phyloP scores from a whole-genome alignment of 2,797 vertebrate species.

The Hydrocynus forskahlii region DNA sequence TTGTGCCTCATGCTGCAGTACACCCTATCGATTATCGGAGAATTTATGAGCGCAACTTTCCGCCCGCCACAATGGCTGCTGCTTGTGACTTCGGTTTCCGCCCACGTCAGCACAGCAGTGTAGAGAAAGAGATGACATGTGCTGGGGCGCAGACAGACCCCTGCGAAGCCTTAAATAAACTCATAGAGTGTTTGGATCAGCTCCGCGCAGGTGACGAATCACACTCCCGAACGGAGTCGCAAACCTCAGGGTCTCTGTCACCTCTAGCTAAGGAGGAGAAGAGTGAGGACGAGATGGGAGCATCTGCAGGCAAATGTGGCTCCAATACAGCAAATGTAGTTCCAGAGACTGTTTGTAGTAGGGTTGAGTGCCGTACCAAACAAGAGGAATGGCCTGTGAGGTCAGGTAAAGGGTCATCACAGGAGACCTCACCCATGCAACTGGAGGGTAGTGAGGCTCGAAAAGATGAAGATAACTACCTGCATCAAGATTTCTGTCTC shows the following conservation, averaged over 20 bases:
- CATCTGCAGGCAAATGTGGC: conserved; percentile 27
- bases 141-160: conserved; percentile 78
- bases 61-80: neutral
- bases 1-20: conserved; percentile 70
- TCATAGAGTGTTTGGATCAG: conserved; percentile 78
- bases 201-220: conserved; percentile 68
- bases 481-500: conserved; percentile 17
- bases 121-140: conserved; percentile 68
- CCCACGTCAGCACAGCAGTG: conserved; percentile 53
- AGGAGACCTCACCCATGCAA: conserved; percentile 73
- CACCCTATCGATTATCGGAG: conserved; percentile 77
- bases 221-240: conserved; percentile 74
- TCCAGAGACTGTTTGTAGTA: conserved; percentile 55
- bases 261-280: conserved; percentile 62
- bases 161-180: conserved; percentile 74
- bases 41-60: conserved; percentile 76
- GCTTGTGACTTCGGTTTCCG: conserved; percentile 63
- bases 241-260: conserved; percentile 68
- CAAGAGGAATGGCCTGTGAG: conserved; percentile 61
- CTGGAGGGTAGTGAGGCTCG: conserved; percentile 56
- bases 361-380: conserved; percentile 54
- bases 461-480: neutral
- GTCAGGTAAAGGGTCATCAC: conserved; percentile 67
- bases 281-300: conserved; percentile 26
- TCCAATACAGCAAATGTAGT: conserved; percentile 55